Conservation (phyloP, 2,888 invertebrate genomes). For the Adineta ricciae region DNA sequence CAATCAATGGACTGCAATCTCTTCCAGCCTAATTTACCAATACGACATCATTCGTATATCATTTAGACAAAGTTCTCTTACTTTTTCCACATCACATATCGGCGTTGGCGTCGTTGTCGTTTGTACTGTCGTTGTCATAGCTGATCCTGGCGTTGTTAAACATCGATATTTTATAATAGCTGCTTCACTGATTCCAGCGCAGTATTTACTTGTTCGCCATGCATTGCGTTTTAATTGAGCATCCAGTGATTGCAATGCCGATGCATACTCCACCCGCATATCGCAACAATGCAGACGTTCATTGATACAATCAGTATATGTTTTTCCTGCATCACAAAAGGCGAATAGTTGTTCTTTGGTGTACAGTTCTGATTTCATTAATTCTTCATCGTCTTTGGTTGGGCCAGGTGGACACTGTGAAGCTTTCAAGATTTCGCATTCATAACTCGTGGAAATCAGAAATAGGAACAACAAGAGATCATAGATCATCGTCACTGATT, state of each 20-base stretch:
- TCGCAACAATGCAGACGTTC: slow-evolving; percentile 23
- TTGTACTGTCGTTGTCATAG: slow-evolving; percentile 5
- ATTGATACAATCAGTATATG: slow-evolving; percentile 31
- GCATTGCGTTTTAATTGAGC: slow-evolving; percentile 19
- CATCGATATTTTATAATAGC: slow-evolving; percentile 25
- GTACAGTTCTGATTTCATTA: slow-evolving; percentile 25
- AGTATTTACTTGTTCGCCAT: slow-evolving; percentile 24
- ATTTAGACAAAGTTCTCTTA: not conserved
- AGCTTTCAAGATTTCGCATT: slow-evolving; percentile 32
- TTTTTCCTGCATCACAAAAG: slow-evolving; percentile 31
- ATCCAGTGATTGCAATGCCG: not conserved
- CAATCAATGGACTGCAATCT: slow-evolving; percentile 28
- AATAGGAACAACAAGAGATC: not conserved
- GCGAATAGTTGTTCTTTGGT: slow-evolving; percentile 27
- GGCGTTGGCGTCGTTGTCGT: slow-evolving; percentile 17
- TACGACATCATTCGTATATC: no score
- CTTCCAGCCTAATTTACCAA: slow-evolving; percentile 25
- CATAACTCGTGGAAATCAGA: not conserved
- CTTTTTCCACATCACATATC: slow-evolving; percentile 25
- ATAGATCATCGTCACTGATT: not conserved
- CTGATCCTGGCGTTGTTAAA: slow-evolving; percentile 19
- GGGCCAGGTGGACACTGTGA: slow-evolving; percentile 28
- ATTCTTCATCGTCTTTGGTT: slow-evolving; percentile 27
- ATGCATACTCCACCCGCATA: slow-evolving; percentile 2
- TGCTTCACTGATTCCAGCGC: slow-evolving; percentile 16